Conservation (phyloP, 1,140 invertebrate species). For the Trachelipus rathkii region DNA sequence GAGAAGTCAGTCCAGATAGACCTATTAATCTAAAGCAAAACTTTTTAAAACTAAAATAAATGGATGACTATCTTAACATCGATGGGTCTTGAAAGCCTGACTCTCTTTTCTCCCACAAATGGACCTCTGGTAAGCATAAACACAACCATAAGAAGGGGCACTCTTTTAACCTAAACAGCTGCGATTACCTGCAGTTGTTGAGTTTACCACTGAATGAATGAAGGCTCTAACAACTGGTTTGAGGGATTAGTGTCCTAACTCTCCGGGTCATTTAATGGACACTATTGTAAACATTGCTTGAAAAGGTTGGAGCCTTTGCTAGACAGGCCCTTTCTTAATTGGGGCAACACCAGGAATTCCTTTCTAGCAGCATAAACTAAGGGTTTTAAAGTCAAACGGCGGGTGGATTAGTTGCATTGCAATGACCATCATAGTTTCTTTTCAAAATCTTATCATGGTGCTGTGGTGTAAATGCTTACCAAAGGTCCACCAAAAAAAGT, state of each 20-base stretch:
- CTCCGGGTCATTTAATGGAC: not conserved
- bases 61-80: too few species aligned
- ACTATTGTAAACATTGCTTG: not conserved
- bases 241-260: not conserved
- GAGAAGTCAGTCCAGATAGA: not conserved
- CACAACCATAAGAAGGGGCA: constrained; percentile 1
- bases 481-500: constrained; percentile 2
- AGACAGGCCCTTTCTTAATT: not conserved
- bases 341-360: constrained; percentile 2
- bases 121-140: not conserved
- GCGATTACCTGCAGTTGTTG: not conserved
- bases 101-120: not conserved
- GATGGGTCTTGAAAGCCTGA: not conserved
- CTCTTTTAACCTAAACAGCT: not conserved
- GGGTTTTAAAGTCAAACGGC: not conserved
- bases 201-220: not conserved
- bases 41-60: not conserved
- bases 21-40: not conserved
- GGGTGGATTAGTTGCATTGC: constrained; percentile 2
- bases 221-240: not conserved
- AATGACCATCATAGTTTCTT: not conserved
- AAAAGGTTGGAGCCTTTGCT: not conserved
- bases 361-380: not conserved
- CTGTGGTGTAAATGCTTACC: not conserved
- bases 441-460: not conserved